Base-by-base conservation (phyloP, 2,888 invertebrate species). In the Subacronicta megacephala region DNA sequence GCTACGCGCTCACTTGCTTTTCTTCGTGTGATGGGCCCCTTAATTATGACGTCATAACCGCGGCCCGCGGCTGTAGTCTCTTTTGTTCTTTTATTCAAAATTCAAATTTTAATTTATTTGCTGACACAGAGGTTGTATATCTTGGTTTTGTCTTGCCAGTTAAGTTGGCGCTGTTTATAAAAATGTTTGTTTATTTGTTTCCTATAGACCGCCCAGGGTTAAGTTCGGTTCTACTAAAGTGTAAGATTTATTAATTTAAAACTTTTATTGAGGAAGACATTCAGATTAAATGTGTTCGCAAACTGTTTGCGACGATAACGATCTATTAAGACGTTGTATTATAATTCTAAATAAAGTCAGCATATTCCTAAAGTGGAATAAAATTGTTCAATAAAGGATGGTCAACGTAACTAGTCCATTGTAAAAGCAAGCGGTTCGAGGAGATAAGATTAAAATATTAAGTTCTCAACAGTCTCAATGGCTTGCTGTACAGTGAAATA, bases 11-110 rank as follows among this genome's bases (percentile, higher is more conserved):
- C 77, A 74, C 75, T 76, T 76, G 72, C 80, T 82, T 83, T 84
- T 81, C 78, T 75, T 80, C 83, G 84, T 82, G 81, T 84, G 80
- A 64, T 75, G 80, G 77, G 81, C 68, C 83, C 90, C 81, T 87
- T 89, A 89, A 91, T 92, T 90, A 91, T 93, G 92, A 92, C 90
- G 89, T 90, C 90, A 92, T 88, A 83, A 77, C 80, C 66, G 71
- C 72, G 78, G 80, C 77, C 64, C 68, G 85, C 80, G 77, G 77
- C 62, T 23, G 52, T 40, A 49, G 23, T 61, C 69, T 62, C 74
- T 72, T 72, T 73, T 78, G 77, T 81, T 87, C 82, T 72, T 84
- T 84, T 89, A n/a, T 88, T 83, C 73, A 81, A 85, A 82, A 78
- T 68, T 78, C 69, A 67, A 71, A 80, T 82, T 82, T 85, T 85